These are phyloP conservation scores for Protonemura montana DNA, from an alignment of 2,888 invertebrate species.

Conservation along the genomic window DNA sequence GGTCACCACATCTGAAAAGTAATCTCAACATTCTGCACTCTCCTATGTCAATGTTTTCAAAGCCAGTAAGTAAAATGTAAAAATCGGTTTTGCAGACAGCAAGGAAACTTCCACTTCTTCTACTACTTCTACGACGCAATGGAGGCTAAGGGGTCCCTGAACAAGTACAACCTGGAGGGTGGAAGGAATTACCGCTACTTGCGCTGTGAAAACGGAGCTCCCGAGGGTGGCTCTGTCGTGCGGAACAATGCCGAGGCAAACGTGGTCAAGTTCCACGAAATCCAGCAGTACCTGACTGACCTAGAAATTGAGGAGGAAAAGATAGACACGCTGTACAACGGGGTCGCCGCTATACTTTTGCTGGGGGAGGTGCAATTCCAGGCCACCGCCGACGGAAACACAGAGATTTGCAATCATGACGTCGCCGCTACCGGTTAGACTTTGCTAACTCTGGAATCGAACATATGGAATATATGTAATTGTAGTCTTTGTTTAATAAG, in stretches of 20 bases:
- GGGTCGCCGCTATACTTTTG: conserved; percentile 77
- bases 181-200: conserved; percentile 79
- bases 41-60: conserved; percentile 68
- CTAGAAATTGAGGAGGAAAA: conserved; percentile 79
- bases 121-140: conserved; percentile 91
- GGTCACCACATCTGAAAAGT: conserved; percentile 66
- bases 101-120: conserved; percentile 88
- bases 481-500: too few relatives aligned
- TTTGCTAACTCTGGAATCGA: too few relatives aligned
- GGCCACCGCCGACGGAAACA: conserved; percentile 69
- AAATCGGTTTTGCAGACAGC: conserved; percentile 66
- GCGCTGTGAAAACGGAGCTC: conserved; percentile 57
- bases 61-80: conserved; percentile 54
- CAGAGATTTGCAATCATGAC: conserved; percentile 78
- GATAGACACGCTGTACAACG: conserved; percentile 72
- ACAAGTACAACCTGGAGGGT: conserved; percentile 72
- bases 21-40: conserved; percentile 61
- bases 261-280: conserved; percentile 68
- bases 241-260: conserved; percentile 59
- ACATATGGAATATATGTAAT: too few relatives aligned
- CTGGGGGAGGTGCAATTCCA: conserved; percentile 83
- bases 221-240: conserved; percentile 50
- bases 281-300: conserved; percentile 69
- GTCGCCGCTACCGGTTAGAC: conserved; percentile 66
- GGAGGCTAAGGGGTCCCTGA: conserved; percentile 70